phyloP scores from a whole-genome alignment of 2,888 invertebrate species.

The Perithous albicinctus region DNA sequence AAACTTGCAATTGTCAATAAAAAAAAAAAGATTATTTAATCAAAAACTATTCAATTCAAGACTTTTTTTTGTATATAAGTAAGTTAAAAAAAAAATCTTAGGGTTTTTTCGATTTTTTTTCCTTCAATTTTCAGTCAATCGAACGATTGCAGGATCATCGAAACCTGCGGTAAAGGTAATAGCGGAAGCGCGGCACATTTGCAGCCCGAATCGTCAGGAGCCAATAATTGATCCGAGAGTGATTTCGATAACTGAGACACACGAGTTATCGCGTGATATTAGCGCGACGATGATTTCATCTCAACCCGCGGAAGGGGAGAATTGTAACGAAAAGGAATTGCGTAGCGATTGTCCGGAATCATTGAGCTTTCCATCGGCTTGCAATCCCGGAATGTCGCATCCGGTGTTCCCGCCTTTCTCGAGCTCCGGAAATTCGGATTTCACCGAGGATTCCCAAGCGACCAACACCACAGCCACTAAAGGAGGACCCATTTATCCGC shows the following conservation, averaged over 20 bases:
- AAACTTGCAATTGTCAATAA: no score
- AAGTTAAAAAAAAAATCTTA: background rate
- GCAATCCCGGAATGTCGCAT: conserved; percentile 64
- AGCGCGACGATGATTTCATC: conserved; percentile 27
- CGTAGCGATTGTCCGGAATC: conserved; percentile 40
- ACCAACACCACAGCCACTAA: conserved; percentile 41
- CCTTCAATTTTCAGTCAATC: conserved; percentile 45
- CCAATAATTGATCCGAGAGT: conserved; percentile 52
- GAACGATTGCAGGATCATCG: conserved; percentile 73
- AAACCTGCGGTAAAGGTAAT: conserved; percentile 74
- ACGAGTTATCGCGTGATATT: conserved; percentile 44
- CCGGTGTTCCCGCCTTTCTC: conserved; percentile 64
- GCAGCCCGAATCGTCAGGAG: conserved; percentile 64
- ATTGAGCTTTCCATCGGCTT: conserved; percentile 41
- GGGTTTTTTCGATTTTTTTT: background rate
- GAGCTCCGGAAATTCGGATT: conserved; percentile 65
- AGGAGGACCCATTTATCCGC: conserved; percentile 77
- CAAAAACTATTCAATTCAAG: background rate
- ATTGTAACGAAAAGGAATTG: conserved; percentile 6
- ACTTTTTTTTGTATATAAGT: background rate
- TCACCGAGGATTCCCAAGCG: conserved; percentile 58
- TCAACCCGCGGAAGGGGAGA: conserved; percentile 25
- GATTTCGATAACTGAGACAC: conserved; percentile 49
- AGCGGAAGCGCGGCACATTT: conserved; percentile 74
- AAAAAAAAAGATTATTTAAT: no score